These are phyloP conservation scores for Trinorchestia longiramus DNA, from an alignment of 1,140 invertebrate genomes.

Conservation along the genomic window DNA sequence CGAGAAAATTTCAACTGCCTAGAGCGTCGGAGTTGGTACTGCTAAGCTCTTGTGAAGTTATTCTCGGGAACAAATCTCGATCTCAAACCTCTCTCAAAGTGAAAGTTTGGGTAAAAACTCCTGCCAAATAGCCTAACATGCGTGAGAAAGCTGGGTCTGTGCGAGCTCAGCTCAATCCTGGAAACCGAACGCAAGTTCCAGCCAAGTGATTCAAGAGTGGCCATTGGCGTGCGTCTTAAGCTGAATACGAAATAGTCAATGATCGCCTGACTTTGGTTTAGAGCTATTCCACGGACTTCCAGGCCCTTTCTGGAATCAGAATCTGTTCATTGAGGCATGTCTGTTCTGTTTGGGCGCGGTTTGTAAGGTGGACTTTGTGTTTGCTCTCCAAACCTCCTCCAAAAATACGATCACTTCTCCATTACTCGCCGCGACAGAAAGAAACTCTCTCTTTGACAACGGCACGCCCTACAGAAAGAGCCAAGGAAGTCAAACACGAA, in stretches of 20 bases:
- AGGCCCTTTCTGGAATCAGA: conserved; percentile 46
- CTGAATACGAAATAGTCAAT: conserved; percentile 53
- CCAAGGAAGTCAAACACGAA: not conserved
- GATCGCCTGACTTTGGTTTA: conserved; percentile 51
- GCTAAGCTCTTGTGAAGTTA: conserved; percentile 26
- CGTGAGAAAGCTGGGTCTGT: conserved; percentile 31
- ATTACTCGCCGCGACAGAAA: conserved; percentile 28
- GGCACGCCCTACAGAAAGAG: not conserved
- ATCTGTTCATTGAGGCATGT: conserved; percentile 47
- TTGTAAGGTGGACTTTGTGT: conserved; percentile 19
- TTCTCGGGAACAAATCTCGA: conserved; percentile 23
- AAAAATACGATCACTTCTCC: conserved; percentile 43
- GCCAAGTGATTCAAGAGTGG: conserved; percentile 52
- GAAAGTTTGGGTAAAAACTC: conserved; percentile 34
- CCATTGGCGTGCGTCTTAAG: conserved; percentile 34
- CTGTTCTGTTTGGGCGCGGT: conserved; percentile 19
- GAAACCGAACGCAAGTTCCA: conserved; percentile 14
- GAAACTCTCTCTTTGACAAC: conserved; percentile 34
- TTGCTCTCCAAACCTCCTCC: conserved; percentile 45
- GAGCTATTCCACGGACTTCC: not conserved
- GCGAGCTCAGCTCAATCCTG: conserved; percentile 6
- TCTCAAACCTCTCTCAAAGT: conserved; percentile 6
- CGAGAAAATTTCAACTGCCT: conserved; percentile 14
- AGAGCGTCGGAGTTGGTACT: not conserved
- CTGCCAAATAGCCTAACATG: conserved; percentile 20